phyloP scores from a whole-genome alignment of 1,140 invertebrate species.

The Bombus waltoni region DNA sequence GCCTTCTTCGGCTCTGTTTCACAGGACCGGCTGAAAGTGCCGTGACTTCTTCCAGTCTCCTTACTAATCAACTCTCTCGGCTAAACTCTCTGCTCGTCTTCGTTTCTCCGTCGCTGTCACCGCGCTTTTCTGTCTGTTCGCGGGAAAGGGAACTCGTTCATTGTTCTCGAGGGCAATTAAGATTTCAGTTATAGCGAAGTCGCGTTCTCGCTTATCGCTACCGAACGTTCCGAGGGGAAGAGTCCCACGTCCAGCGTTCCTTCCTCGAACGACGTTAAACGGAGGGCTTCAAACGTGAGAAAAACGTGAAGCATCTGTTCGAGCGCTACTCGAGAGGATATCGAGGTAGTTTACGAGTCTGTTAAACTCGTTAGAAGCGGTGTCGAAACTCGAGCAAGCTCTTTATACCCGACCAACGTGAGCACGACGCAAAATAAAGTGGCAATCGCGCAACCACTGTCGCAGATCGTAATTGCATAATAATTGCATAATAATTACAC shows the following conservation, averaged over 20 bases:
- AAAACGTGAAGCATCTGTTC: neutral
- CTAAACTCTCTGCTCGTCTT: neutral
- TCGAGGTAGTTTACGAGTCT: neutral
- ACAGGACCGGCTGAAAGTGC: constrained; percentile 5
- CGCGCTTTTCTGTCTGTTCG: constrained; percentile 16
- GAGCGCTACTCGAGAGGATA: neutral
- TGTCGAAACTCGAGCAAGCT: too few species aligned
- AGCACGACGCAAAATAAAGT: neutral
- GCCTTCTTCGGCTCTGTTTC: constrained; percentile 12
- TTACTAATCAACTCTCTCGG: constrained; percentile 50
- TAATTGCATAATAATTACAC: neutral
- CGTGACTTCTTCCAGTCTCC: constrained; percentile 29
- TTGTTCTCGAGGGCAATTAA: constrained; percentile 30
- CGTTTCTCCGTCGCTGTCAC: neutral
- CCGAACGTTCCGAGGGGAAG: neutral
- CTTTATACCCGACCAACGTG: neutral
- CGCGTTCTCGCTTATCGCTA: neutral
- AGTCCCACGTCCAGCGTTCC: neutral
- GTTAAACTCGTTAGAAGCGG: too few species aligned
- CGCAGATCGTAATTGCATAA: neutral
- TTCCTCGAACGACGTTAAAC: neutral
- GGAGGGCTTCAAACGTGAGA: too few species aligned
- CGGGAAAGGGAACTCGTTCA: neutral
- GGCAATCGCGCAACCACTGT: neutral
- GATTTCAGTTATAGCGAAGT: neutral